Percentiles rank a stretch among this genome's conserved stretches.
phyloP scores from a whole-genome alignment of 1,140 invertebrate species.

The Pteromalus puparum region DNA sequence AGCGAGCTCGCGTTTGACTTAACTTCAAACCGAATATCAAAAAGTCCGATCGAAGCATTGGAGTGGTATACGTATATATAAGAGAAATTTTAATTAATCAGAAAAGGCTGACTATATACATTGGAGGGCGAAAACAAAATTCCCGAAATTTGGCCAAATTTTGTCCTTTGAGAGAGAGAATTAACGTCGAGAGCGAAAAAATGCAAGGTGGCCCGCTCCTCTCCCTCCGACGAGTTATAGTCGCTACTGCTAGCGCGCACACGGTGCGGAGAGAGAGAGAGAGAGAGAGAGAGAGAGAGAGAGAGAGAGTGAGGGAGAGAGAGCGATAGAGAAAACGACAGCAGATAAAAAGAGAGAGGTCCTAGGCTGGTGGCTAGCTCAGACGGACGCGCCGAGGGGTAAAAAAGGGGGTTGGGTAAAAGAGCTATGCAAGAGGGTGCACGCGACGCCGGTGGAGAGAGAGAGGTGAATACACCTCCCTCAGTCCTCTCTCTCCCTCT shows the following conservation, averaged over 20 bases:
- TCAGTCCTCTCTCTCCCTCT: constrained; percentile 2
- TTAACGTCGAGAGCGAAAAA: constrained; percentile 41
- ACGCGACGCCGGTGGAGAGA: constrained; percentile 51
- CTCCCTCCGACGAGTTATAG: constrained; percentile 37
- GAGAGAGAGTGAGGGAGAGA: not conserved
- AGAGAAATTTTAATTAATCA: constrained; percentile 41
- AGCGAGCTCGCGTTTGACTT: not conserved
- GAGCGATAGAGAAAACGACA: not conserved
- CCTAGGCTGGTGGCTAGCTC: constrained; percentile 45
- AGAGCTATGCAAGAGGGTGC: constrained; percentile 64
- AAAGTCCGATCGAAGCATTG: not conserved
- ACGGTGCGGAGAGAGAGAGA: not conserved
- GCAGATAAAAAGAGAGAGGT: constrained; percentile 37
- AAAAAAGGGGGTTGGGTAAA: constrained; percentile 49
- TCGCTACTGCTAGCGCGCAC: constrained; percentile 5
- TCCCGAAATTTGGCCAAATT: not conserved
- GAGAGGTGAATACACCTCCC: constrained; percentile 46
- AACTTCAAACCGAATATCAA: constrained; percentile 15
- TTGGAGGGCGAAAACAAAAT: not conserved
- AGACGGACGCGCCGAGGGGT: constrained; percentile 35
- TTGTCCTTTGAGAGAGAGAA: constrained; percentile 33
- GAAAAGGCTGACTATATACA: not conserved
- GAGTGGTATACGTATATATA: not conserved
- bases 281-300: not conserved
- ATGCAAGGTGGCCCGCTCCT: constrained; percentile 31